These are phyloP conservation scores for Lucifuga dentata DNA, from an alignment of 2,113 vertebrate genomes.

Conservation along the genomic window DNA sequence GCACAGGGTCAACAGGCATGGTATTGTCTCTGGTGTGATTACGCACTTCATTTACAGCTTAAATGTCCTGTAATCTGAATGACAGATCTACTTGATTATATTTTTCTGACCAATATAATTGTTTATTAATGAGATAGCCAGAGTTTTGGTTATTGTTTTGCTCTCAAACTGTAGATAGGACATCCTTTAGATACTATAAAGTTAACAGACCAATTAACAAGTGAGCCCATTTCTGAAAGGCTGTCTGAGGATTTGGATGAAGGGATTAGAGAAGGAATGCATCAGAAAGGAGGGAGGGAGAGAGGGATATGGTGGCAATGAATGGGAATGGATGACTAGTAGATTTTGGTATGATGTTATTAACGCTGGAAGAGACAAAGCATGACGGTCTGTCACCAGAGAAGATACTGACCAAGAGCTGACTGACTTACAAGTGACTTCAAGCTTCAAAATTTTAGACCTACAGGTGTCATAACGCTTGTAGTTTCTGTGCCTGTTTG, in stretches of 20 bases:
- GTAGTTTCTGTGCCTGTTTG: neutral
- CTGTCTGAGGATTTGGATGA: conserved; percentile 73
- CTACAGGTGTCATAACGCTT: neutral
- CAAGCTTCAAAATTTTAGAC: conserved; percentile 23
- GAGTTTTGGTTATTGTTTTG: neutral
- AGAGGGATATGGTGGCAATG: conserved; percentile 59
- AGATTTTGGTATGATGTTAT: conserved; percentile 76
- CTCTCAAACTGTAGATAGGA: neutral
- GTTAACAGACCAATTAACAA: conserved; percentile 67
- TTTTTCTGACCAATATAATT: conserved; percentile 21
- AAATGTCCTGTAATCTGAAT: neutral
- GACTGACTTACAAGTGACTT: conserved; percentile 54
- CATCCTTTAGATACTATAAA: conserved; percentile 34
- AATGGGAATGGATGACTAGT: conserved; percentile 76
- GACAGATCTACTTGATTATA: conserved; percentile 24
- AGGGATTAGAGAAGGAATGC: conserved; percentile 79
- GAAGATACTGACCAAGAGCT: conserved; percentile 41
- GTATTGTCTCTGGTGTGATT: conserved; percentile 28
- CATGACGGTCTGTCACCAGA: conserved; percentile 56
- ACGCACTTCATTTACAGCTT: conserved; percentile 22
- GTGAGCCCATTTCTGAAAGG: conserved; percentile 65
- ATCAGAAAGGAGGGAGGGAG: conserved; percentile 58
- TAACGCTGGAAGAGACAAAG: conserved; percentile 71
- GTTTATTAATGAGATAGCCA: conserved; percentile 16
- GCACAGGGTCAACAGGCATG: conserved; percentile 29